phyloP scores from a whole-genome alignment of 2,797 vertebrate genomes.

The Enteromius anoplus region DNA sequence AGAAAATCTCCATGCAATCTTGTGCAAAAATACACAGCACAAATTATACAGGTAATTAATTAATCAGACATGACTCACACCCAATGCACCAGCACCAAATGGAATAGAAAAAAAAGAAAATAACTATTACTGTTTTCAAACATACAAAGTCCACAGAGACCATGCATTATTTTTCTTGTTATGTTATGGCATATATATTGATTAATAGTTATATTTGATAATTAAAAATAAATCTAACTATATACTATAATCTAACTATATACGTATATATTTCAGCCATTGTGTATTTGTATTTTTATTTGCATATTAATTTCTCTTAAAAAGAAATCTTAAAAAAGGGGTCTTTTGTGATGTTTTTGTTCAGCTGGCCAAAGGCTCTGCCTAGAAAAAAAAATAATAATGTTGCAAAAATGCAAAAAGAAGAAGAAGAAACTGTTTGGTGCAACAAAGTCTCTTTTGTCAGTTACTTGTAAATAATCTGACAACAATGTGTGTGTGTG shows the following conservation, averaged over 20 bases:
- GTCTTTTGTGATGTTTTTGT: background rate
- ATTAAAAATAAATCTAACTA: background rate
- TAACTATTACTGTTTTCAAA: background rate
- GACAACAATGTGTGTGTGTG: background rate
- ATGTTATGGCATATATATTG: background rate
- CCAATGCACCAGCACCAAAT: background rate
- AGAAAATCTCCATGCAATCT: background rate
- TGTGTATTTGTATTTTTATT: background rate
- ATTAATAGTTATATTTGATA: background rate
- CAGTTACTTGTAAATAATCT: background rate
- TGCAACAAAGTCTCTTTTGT: background rate
- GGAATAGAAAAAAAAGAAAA: background rate
- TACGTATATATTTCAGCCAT: background rate
- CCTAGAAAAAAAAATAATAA: background rate
- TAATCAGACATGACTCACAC: background rate
- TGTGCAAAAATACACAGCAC: background rate
- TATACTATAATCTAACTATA: background rate
- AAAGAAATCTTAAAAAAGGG: too few species aligned
- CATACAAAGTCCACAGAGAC: background rate
- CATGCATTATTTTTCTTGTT: background rate
- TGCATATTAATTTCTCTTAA: background rate
- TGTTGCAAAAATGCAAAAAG: background rate
- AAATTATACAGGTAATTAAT: background rate
- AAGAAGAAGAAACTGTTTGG: background rate
- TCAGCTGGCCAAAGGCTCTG: background rate